Conservation (phyloP, 2,113 vertebrate species). For the Caretta caretta region DNA sequence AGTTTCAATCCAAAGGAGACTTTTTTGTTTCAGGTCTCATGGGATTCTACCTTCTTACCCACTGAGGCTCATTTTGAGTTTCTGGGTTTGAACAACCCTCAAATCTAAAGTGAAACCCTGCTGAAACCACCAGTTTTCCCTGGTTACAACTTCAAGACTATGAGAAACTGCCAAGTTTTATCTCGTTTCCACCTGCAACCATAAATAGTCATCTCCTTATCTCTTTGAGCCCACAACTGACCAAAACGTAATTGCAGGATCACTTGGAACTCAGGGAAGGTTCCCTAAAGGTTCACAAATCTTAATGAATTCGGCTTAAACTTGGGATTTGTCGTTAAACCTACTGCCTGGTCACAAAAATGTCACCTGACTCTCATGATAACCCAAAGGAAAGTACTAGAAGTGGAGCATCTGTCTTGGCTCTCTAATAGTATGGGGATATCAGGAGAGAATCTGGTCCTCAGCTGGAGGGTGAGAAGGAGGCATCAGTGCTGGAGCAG, state of each 20-base stretch:
- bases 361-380: neutral
- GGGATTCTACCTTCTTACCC: neutral
- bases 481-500: neutral
- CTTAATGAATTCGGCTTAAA: neutral
- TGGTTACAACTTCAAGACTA: neutral
- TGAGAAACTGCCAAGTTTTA: neutral
- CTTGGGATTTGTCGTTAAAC: neutral
- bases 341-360: neutral
- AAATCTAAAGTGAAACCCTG: neutral
- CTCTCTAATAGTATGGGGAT: neutral
- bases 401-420: neutral
- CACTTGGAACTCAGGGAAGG: neutral
- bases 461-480: neutral
- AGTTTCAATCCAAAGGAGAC: neutral
- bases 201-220: neutral
- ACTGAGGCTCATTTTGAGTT: neutral
- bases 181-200: neutral
- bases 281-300: neutral
- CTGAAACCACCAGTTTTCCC: neutral
- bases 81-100: neutral
- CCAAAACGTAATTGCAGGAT: neutral
- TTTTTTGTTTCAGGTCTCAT: neutral
- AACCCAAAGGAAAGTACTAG: neutral
- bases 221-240: neutral
- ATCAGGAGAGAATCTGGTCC: accelerated